Evolutionary conservation across 2,797 vertebrate species (phyloP).

Genomic region (Sphaeramia orbicularis): DNA sequence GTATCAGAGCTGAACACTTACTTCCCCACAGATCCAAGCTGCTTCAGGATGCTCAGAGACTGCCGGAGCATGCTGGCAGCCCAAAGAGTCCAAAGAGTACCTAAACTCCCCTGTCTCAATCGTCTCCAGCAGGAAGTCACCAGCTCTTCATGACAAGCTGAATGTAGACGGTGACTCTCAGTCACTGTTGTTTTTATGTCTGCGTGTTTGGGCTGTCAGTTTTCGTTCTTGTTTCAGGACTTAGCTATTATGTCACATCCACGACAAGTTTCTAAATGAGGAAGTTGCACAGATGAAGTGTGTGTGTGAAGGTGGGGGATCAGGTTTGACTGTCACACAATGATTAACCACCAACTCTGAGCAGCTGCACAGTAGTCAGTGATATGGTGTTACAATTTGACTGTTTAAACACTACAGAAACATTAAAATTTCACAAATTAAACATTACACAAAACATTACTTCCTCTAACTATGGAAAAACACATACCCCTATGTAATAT

Average conservation of each 20-base stretch:
- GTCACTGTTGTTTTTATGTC: neutral
- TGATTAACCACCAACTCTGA: neutral
- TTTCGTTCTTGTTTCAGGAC: slow-evolving; percentile 74
- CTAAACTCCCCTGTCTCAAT: slow-evolving; percentile 40
- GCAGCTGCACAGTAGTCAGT: neutral
- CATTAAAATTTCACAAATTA: neutral
- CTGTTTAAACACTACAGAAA: neutral
- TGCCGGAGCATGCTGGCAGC: slow-evolving; percentile 79
- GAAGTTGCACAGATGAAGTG: slow-evolving; percentile 73
- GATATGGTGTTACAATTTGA: neutral
- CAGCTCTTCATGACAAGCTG: slow-evolving; percentile 44
- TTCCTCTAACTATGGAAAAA: neutral
- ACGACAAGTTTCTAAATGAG: slow-evolving; percentile 64
- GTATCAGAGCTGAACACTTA: slow-evolving; percentile 52
- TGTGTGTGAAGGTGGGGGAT: slow-evolving; percentile 24
- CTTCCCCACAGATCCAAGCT: slow-evolving; percentile 76
- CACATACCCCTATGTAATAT: neutral
- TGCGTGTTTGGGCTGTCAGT: slow-evolving; percentile 24
- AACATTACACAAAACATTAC: neutral
- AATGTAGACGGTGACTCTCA: neutral
- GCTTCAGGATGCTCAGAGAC: slow-evolving; percentile 84
- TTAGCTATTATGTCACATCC: slow-evolving; percentile 29
- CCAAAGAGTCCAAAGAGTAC: slow-evolving; percentile 29
- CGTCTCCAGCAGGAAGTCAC: slow-evolving; percentile 4
- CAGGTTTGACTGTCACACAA: slow-evolving; percentile 20